Conservation (phyloP, 2,888 invertebrate genomes). For the Gerris lacustris region DNA sequence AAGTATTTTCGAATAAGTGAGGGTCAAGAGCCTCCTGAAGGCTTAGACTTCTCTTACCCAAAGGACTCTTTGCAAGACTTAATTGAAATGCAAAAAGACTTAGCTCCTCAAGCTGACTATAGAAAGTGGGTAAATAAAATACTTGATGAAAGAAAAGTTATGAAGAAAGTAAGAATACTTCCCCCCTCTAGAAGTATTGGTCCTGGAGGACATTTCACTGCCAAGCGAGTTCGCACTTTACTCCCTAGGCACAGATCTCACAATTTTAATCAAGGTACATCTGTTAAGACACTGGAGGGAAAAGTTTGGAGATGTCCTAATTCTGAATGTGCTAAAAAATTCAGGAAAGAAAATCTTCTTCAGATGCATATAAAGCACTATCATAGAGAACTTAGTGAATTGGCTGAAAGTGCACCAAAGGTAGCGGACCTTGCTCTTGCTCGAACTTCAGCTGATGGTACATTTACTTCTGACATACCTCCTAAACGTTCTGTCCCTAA, state of each 20-base stretch:
- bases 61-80: slow-evolving; percentile 14
- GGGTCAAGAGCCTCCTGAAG: slow-evolving; percentile 14
- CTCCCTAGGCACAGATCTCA: slow-evolving; percentile 21
- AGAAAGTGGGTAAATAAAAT: slow-evolving; percentile 19
- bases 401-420: slow-evolving; percentile 68
- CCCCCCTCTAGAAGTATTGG: background rate
- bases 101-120: slow-evolving; percentile 12
- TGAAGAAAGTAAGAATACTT: background rate
- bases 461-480: background rate
- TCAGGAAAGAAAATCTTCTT: slow-evolving; percentile 77
- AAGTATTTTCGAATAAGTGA: slow-evolving; percentile 15
- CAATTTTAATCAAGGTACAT: slow-evolving; percentile 6
- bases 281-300: slow-evolving; percentile 16
- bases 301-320: slow-evolving; percentile 59
- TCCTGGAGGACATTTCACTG: background rate
- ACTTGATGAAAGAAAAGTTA: background rate
- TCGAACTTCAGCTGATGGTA: slow-evolving; percentile 36
- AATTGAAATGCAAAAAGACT: slow-evolving; percentile 17
- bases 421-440: slow-evolving; percentile 76
- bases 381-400: slow-evolving; percentile 65
- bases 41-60: slow-evolving; percentile 20
- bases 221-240: slow-evolving; percentile 20
- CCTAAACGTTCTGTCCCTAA: background rate
- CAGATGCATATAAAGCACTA: slow-evolving; percentile 89
- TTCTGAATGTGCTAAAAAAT: slow-evolving; percentile 74